Evolutionary conservation across 2,888 invertebrate species (phyloP).

Genomic region (Chouioia cunea): DNA sequence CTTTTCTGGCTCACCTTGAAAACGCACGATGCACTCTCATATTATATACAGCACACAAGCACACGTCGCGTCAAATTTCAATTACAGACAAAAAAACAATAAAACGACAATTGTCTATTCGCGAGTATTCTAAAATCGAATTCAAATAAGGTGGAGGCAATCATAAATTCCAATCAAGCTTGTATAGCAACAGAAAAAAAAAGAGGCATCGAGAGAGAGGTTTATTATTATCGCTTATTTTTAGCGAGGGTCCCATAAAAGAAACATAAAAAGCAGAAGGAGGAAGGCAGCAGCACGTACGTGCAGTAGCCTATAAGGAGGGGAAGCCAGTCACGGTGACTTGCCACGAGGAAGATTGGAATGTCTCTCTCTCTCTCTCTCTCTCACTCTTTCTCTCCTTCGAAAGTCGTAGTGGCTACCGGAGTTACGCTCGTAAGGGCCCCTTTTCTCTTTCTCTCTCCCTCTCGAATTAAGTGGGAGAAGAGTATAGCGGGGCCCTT

Average conservation of each 20-base stretch:
- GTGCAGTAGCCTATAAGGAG: slow-evolving; percentile 53
- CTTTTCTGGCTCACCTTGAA: no score
- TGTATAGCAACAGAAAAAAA: background rate
- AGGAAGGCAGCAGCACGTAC: slow-evolving; percentile 45
- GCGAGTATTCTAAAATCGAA: no score
- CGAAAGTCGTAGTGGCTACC: slow-evolving; percentile 58
- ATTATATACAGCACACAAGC: no score
- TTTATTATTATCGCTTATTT: slow-evolving; percentile 44
- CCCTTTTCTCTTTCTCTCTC: slow-evolving; percentile 36
- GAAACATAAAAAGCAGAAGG: background rate
- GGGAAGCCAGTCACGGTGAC: slow-evolving; percentile 55
- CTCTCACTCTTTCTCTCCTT: slow-evolving; percentile 30
- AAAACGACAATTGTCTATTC: no score
- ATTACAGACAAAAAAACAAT: no score
- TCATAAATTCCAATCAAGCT: background rate
- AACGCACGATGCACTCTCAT: no score
- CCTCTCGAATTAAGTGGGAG: background rate
- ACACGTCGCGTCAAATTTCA: no score
- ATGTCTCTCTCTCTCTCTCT: slow-evolving; percentile 54
- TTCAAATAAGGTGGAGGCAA: no score
- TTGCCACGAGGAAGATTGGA: slow-evolving; percentile 66
- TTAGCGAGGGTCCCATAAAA: slow-evolving; percentile 29
- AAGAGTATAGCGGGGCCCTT: slow-evolving; percentile 3
- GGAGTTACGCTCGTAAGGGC: slow-evolving; percentile 68
- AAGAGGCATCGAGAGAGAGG: background rate